phyloP scores from a whole-genome alignment of 1,140 invertebrate genomes.

The Cataglyphis hispanica region DNA sequence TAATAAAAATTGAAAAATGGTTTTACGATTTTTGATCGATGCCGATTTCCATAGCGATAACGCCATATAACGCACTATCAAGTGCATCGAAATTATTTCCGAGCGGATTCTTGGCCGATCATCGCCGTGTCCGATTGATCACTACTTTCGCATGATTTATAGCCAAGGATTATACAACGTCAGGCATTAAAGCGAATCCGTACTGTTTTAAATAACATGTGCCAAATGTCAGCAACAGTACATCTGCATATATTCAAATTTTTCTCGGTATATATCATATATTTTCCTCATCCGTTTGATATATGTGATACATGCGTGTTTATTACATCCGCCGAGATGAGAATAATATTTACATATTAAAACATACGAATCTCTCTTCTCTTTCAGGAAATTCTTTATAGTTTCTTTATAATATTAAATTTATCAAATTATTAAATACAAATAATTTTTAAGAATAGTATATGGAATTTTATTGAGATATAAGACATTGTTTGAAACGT shows the following conservation, averaged over 20 bases:
- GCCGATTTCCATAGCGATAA: not conserved
- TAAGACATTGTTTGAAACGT: not conserved
- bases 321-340: not conserved
- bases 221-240: conserved; percentile 10
- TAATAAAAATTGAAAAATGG: conserved; percentile 27
- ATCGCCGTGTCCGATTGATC: conserved; percentile 46
- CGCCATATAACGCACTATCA: conserved; percentile 42
- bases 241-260: not conserved
- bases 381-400: too few species aligned
- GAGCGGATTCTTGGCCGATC: conserved; percentile 50
- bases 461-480: not conserved
- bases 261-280: not conserved
- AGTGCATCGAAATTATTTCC: conserved; percentile 51
- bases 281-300: not conserved
- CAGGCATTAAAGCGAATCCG: conserved; percentile 41
- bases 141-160: conserved; percentile 46
- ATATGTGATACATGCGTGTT: not conserved
- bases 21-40: not conserved
- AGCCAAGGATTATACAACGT: conserved; percentile 43
- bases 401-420: not conserved
- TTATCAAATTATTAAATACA: not conserved
- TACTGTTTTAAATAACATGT: conserved; percentile 40
- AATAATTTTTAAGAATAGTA: not conserved
- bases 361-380: not conserved
- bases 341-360: not conserved